A percentile compares a stretch with the other conserved stretches of the same genome.
phyloP scores from a whole-genome alignment of 2,113 vertebrate species.

The Desmodus rotundus region DNA sequence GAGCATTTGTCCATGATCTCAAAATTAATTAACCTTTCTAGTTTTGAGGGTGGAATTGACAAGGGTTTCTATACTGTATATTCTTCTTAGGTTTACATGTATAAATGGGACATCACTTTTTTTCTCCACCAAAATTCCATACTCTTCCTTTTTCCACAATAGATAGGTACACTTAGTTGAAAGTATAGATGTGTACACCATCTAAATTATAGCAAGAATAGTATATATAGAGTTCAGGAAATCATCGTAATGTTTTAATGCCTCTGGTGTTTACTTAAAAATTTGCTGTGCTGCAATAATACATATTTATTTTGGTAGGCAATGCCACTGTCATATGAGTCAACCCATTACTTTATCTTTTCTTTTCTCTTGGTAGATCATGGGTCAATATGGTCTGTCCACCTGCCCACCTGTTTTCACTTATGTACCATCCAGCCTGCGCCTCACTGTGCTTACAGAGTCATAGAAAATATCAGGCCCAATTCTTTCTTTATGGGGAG shows the following conservation, averaged over 20 bases:
- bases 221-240: neutral
- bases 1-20: neutral
- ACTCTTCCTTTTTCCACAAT: neutral
- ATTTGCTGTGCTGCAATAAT: neutral
- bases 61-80: neutral
- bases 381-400: neutral
- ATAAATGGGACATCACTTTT: neutral
- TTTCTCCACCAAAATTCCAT: neutral
- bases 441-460: neutral
- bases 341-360: neutral
- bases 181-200: accelerated
- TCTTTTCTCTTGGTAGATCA: neutral
- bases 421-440: neutral
- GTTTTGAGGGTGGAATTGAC: neutral
- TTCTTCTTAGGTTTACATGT: neutral
- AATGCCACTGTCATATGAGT: neutral
- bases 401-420: neutral
- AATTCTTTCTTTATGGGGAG: neutral
- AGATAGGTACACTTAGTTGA: neutral
- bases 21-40: neutral
- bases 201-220: neutral
- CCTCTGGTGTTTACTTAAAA: neutral
- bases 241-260: neutral
- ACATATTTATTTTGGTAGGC: neutral
- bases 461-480: neutral